phyloP scores from a whole-genome alignment of 2,888 invertebrate species.

The Aspidiotus rigidus region DNA sequence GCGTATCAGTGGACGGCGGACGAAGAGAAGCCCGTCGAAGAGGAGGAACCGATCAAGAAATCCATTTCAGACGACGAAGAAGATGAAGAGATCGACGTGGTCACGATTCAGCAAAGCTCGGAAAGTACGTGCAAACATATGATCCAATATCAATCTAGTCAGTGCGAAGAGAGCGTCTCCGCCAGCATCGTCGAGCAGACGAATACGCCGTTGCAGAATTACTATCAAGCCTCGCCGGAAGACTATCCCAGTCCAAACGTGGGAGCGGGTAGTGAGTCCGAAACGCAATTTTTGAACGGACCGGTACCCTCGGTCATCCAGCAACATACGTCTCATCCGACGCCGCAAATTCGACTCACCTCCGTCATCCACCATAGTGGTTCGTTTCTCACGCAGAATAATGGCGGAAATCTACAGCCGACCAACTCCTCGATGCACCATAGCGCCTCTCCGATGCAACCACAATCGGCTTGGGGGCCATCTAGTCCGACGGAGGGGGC shows the following conservation, averaged over 20 bases:
- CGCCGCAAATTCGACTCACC: conserved; percentile 24
- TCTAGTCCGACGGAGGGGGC: conserved; percentile 67
- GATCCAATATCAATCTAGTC: conserved; percentile 1
- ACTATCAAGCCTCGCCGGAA: conserved; percentile 29
- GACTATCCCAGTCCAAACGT: conserved; percentile 15
- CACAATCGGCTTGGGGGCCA: conserved; percentile 58
- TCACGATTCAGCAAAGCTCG: conserved; percentile 44
- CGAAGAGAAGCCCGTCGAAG: conserved; percentile 42
- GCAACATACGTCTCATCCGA: conserved; percentile 25
- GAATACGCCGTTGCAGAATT: conserved; percentile 13
- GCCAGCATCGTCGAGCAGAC: conserved; percentile 11
- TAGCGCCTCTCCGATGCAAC: conserved; percentile 38
- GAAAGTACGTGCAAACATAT: conserved; percentile 18
- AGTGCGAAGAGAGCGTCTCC: not conserved
- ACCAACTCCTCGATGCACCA: conserved; percentile 43
- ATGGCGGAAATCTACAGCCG: conserved; percentile 40
- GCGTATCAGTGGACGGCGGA: conserved; percentile 62
- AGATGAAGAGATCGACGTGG: conserved; percentile 76
- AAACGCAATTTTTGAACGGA: not conserved
- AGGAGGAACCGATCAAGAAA: not conserved
- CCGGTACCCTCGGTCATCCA: conserved; percentile 23
- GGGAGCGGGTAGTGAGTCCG: not conserved
- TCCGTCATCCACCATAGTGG: conserved; percentile 29
- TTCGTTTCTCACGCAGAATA: conserved; percentile 7
- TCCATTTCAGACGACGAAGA: conserved; percentile 39